Evolutionary conservation across 2,888 invertebrate species (phyloP).

Genomic region (Pachliopta kotzebuea): DNA sequence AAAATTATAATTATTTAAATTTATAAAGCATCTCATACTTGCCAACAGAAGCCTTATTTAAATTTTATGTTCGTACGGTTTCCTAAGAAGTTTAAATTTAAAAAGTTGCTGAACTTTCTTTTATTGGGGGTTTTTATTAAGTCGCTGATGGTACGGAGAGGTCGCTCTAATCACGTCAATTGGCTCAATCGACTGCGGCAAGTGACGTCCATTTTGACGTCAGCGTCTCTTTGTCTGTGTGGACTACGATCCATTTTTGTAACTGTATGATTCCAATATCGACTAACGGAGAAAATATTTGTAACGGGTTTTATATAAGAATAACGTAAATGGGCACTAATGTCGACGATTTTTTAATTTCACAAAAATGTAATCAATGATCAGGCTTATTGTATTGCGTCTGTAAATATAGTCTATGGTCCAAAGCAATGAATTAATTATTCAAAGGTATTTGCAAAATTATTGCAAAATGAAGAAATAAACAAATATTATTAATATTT

Average conservation of each 20-base stretch:
- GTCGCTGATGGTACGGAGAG: slow-evolving; percentile 34
- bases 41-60: background rate
- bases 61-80: slow-evolving; percentile 20
- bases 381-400: no score
- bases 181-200: slow-evolving; percentile 59
- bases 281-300: background rate
- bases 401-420: no score
- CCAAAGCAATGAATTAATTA: no score
- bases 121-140: slow-evolving; percentile 36
- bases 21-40: background rate
- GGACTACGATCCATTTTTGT: slow-evolving; percentile 45
- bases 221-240: slow-evolving; percentile 62
- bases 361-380: background rate
- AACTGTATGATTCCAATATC: slow-evolving; percentile 1
- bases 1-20: background rate
- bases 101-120: no score
- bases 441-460: no score
- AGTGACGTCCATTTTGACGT: slow-evolving; percentile 71
- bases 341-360: background rate
- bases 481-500: no score
- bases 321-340: background rate
- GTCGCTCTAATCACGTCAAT: slow-evolving; percentile 69
- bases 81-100: slow-evolving; percentile 8
- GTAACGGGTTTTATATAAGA: background rate
- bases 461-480: no score